A percentile compares a stretch with the other conserved stretches of the same genome.
Conservation (phyloP, 2,888 invertebrate genomes). For the Pristionchus maxplancki region DNA sequence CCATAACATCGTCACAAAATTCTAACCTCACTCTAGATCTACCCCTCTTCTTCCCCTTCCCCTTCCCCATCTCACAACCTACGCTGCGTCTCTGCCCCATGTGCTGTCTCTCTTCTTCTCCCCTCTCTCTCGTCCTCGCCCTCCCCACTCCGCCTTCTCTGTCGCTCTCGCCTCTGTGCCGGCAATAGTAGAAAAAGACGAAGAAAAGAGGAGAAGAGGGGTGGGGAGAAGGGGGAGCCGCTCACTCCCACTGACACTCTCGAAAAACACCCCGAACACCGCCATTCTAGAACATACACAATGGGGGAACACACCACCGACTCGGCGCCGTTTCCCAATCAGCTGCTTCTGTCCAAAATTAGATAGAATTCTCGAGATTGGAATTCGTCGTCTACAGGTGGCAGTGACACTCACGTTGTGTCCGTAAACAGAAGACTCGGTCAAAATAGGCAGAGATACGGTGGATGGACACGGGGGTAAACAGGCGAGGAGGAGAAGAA, state of each 20-base stretch:
- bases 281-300: not conserved
- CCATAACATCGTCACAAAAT: constrained; percentile 18
- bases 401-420: not conserved
- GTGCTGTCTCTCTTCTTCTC: not conserved
- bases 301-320: not conserved
- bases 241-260: not conserved
- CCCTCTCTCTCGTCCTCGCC: not conserved
- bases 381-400: not conserved
- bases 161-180: constrained; percentile 3
- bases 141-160: not conserved
- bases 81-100: constrained; percentile 48
- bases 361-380: not conserved
- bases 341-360: not conserved
- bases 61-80: constrained; percentile 46
- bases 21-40: constrained; percentile 36
- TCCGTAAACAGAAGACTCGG: not conserved
- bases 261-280: constrained; percentile 16
- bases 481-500: not conserved
- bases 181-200: constrained; percentile 37
- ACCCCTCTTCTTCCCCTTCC: constrained; percentile 23
- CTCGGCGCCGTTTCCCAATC: not conserved
- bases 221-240: not conserved
- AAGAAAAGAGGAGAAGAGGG: constrained; percentile 37
- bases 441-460: constrained; percentile 19
- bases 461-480: not conserved